Base-by-base conservation (phyloP, 2,797 vertebrate species). In the Monodelphis domestica region DNA sequence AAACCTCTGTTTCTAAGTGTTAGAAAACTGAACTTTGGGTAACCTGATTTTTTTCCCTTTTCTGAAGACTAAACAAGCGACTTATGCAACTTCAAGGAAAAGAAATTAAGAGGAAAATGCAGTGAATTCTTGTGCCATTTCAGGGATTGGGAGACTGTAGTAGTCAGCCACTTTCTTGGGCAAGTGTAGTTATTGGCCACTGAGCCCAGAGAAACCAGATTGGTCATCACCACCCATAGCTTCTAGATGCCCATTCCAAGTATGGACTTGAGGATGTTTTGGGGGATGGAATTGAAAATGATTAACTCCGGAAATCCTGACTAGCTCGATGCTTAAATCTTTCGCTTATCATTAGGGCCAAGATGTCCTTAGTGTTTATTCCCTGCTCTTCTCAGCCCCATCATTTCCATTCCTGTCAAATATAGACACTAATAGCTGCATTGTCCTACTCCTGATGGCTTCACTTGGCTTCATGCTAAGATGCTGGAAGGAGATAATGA, bases 301-400 rank as follows among this genome's bases (percentile, higher is more conserved):
- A 90, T 95, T 87, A 96, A 87, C 38, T 90, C 59, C 78, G 87
- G 87, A 70, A 91, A 89, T 91, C 87, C n/a, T 30, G 90, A 93
- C 63, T 55, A 70, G 87, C n/a, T 91, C 89, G 30, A 89, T 1
- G 9, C 50, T 24, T 70, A 87, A 94, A n/a, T 88, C 51, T 21
- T 54, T 91, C 94, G 54, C 57, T 91, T 89, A 87, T 88, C 26
- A 89, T 26, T 70, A 89, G 52, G 5, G 21, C n/a, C 51, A 54
- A 50, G 1, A 10, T 95, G 52, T 84, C 87, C 88, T 5, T 1
- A 9, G 30, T 50, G 9, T 10, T 33, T 26, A 12, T 21, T 17
- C 21, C 26, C 57, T 6, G 4, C 38, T 88, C 90, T 91, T 87
- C 12, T 38, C 12, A 6, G 52, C 45, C 7, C 33, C 45, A 52